A percentile compares a stretch with the other conserved stretches of the same genome.
These are phyloP conservation scores for Sinocyclocheilus anshuiensis DNA, from an alignment of 2,113 vertebrate species.

Conservation along the genomic window DNA sequence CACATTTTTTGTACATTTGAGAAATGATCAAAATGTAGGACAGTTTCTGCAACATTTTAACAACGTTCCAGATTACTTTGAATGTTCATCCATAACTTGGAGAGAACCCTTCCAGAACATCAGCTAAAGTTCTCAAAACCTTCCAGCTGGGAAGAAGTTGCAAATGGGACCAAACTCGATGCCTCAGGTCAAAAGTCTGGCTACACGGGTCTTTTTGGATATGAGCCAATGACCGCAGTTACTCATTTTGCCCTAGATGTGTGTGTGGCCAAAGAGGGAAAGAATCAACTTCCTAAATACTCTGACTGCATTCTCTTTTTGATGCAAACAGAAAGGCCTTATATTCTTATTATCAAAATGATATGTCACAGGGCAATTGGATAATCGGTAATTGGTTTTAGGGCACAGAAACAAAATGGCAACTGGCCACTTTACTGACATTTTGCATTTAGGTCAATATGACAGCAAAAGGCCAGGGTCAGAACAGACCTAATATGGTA, in stretches of 20 bases:
- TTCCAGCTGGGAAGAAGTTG: not conserved
- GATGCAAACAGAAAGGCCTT: not conserved
- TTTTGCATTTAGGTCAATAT: not conserved
- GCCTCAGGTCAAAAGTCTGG: not conserved
- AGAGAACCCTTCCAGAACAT: not conserved
- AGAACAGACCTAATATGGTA: not conserved
- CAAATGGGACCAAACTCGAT: not conserved
- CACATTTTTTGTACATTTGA: too few relatives aligned
- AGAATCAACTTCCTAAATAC: not conserved
- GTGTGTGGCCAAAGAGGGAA: not conserved
- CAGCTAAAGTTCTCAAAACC: not conserved
- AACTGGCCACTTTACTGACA: not conserved
- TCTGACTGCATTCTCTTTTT: not conserved
- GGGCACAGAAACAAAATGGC: not conserved
- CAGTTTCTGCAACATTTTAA: too few relatives aligned
- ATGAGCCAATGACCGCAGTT: not conserved
- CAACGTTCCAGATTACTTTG: too few relatives aligned
- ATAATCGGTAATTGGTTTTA: not conserved
- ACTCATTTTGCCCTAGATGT: not conserved
- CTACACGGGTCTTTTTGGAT: not conserved
- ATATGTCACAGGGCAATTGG: not conserved
- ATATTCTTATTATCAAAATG: not conserved
- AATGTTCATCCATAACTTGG: not conserved
- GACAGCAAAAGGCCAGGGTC: not conserved
- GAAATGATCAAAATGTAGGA: too few relatives aligned